A percentile compares a stretch with the other conserved stretches of the same genome.
Conservation (phyloP, 2,888 invertebrate species). For the Nasonia oneida region DNA sequence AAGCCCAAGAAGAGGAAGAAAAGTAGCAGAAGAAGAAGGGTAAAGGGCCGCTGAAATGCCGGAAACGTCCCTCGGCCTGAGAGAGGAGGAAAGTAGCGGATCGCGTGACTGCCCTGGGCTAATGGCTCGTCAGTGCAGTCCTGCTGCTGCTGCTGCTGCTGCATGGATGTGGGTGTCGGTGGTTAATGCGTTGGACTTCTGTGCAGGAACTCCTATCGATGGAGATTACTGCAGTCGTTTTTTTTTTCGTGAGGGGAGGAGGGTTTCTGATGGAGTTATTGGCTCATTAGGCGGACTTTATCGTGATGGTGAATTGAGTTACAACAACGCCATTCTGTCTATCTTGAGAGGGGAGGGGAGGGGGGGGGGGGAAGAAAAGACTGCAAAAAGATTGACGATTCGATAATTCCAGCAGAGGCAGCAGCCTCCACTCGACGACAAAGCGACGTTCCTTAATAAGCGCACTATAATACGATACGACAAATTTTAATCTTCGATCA, state of each 20-base stretch:
- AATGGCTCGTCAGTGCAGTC: neutral
- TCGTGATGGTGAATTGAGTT: too few species aligned
- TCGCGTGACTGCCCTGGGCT: constrained; percentile 45
- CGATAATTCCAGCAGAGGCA: neutral
- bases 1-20: neutral
- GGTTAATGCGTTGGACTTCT: neutral
- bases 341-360: too few species aligned
- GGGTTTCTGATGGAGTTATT: neutral
- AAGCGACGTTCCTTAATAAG: neutral
- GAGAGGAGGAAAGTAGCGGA: constrained; percentile 42
- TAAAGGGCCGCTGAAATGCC: constrained; percentile 29
- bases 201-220: neutral
- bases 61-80: constrained; percentile 17
- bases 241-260: neutral
- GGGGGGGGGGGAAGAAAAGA: too few species aligned
- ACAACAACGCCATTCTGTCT: too few species aligned
- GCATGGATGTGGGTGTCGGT: neutral
- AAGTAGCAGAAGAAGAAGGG: neutral
- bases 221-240: neutral
- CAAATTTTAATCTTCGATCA: constrained; percentile 11
- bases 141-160: neutral
- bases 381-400: too few species aligned
- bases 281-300: neutral
- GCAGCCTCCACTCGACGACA: neutral
- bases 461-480: neutral